phyloP scores from a whole-genome alignment of 2,113 vertebrate genomes.

The Pelobates fuscus region DNA sequence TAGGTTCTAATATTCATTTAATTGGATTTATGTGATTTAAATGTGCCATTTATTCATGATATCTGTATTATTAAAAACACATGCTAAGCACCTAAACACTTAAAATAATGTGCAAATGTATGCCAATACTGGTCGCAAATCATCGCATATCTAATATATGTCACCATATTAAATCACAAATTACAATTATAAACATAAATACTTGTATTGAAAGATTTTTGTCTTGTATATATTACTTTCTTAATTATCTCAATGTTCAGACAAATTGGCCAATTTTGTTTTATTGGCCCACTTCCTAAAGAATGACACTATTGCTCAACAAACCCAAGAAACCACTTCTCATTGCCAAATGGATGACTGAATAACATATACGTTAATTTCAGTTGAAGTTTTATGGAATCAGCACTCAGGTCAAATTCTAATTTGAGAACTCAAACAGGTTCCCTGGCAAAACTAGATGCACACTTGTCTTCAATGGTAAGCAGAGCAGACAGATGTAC shows the following conservation, averaged over 20 bases:
- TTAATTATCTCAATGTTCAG: constrained; percentile 38
- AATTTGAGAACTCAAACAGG: constrained; percentile 40
- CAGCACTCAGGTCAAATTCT: constrained; percentile 13
- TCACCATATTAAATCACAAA: too few relatives aligned
- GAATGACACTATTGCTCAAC: constrained; percentile 27
- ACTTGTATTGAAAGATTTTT: too few relatives aligned
- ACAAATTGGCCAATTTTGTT: constrained; percentile 12
- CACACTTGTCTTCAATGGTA: constrained; percentile 38
- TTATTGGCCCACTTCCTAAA: constrained; percentile 18
- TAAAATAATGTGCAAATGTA: too few relatives aligned
- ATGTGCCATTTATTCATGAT: too few relatives aligned
- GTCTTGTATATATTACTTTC: constrained; percentile 1
- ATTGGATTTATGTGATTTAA: too few relatives aligned
- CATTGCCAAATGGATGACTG: constrained; percentile 39
- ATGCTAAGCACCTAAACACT: too few relatives aligned
- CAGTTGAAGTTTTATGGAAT: constrained; percentile 35
- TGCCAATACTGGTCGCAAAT: too few relatives aligned
- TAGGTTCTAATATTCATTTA: too few relatives aligned
- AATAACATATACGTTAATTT: constrained; percentile 24
- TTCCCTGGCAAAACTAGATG: constrained; percentile 17
- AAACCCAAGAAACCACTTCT: constrained; percentile 20
- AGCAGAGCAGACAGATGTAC: constrained; percentile 42
- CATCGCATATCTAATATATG: too few relatives aligned
- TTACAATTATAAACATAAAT: too few relatives aligned
- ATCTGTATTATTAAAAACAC: too few relatives aligned